Conservation (phyloP, 2,888 invertebrate genomes). For the Cybosia mesomella region DNA sequence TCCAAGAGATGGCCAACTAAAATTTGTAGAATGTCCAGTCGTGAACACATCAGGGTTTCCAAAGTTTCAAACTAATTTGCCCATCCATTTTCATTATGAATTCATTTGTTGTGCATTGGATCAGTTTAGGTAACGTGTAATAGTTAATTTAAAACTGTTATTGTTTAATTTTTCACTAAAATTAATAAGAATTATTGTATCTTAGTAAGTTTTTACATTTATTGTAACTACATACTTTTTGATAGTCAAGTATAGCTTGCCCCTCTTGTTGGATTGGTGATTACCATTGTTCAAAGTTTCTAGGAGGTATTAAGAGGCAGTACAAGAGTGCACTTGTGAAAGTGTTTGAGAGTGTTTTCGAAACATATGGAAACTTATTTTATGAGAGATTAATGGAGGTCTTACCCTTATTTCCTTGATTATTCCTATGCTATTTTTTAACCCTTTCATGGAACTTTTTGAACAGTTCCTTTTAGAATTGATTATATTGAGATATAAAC, state of each 20-base stretch:
- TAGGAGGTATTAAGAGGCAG: background rate
- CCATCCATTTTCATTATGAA: conserved; percentile 57
- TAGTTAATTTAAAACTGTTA: background rate
- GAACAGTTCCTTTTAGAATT: background rate
- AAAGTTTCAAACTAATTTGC: conserved; percentile 61
- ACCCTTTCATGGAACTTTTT: too few species aligned
- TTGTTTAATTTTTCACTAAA: background rate
- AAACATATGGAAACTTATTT: too few species aligned
- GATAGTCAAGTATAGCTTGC: background rate
- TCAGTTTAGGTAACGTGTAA: conserved; percentile 8
- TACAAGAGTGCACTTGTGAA: too few species aligned
- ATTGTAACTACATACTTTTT: background rate
- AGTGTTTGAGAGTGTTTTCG: too few species aligned
- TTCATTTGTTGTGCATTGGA: conserved; percentile 39
- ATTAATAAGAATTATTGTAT: background rate
- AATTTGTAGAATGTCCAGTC: conserved; percentile 55
- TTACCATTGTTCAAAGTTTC: background rate
- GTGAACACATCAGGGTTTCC: conserved; percentile 53
- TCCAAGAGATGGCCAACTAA: conserved; percentile 46
- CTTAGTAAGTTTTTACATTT: background rate
- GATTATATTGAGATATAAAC: background rate
- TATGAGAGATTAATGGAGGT: too few species aligned
- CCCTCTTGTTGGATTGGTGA: background rate
- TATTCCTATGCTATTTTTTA: too few species aligned
- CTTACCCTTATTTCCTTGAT: too few species aligned